Conservation (phyloP, 2,888 invertebrate genomes). For the Drosophila pullipes region DNA sequence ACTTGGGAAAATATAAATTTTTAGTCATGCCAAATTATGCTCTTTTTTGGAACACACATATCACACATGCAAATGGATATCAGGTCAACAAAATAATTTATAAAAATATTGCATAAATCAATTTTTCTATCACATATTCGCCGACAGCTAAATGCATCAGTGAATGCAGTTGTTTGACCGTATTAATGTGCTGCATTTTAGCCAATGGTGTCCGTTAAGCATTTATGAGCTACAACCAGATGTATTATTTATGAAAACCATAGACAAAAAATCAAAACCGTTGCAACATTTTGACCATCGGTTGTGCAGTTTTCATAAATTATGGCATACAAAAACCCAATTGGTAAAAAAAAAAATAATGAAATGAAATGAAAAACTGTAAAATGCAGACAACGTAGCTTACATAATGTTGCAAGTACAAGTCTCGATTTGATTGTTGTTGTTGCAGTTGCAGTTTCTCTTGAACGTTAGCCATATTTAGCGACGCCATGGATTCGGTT, state of each 20-base stretch:
- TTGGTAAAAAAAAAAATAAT: conserved; percentile 17
- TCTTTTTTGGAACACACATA: neutral
- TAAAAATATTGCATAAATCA: conserved; percentile 24
- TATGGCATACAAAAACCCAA: conserved; percentile 58
- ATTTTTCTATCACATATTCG: conserved; percentile 24
- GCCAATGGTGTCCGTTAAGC: conserved; percentile 37
- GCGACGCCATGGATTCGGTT: conserved; percentile 31
- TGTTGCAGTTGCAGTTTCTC: conserved; percentile 21
- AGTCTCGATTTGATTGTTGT: conserved; percentile 33
- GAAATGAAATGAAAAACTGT: conserved; percentile 20
- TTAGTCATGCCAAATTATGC: neutral
- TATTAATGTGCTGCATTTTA: conserved; percentile 28
- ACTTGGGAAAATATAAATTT: neutral
- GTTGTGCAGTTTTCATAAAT: conserved; percentile 56
- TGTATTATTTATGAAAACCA: conserved; percentile 62
- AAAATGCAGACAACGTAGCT: conserved; percentile 34
- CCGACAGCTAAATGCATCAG: conserved; percentile 9
- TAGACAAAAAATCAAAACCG: conserved; percentile 13
- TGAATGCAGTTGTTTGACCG: conserved; percentile 11
- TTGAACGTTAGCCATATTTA: conserved; percentile 60
- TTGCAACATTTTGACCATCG: conserved; percentile 35
- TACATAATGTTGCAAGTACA: conserved; percentile 59
- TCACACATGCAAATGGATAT: conserved; percentile 11
- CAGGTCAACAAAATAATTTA: conserved; percentile 8
- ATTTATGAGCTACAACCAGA: conserved; percentile 48